Base-by-base conservation (phyloP, 2,797 vertebrate species). In the Petrocephalus sullivani region DNA sequence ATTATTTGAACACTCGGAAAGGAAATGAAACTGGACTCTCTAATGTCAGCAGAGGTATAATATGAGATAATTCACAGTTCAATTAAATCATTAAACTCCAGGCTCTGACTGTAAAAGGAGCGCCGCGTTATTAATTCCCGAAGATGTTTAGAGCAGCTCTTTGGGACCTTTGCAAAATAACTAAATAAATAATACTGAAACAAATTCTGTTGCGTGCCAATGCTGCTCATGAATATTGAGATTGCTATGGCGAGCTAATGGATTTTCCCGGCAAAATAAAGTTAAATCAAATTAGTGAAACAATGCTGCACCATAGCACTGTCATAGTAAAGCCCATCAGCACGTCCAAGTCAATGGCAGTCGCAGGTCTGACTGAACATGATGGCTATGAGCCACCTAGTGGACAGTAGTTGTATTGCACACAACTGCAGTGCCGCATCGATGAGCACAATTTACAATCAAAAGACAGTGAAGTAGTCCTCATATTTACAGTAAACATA, bases 361-460 rank as follows among this genome's bases (percentile, higher is more conserved):
- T 41, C 37, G 49, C 21, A 54, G 7, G 41, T 28, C 28, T 88
- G 61, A 71, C 9, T 0, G 9, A 16, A 54, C 37, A 51, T 60
- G 14, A 88, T 21, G 60, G 82, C 41, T 28, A 54, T 67, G 83
- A 57, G 84, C 88, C 88, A 88, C 83, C 88, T 88, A 71, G 83
- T 88, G 88, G 88, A n/a, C 61, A 75, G 33, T 28, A 88, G 58
- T 28, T n/a, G 19, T 86, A 86, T 51, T 75, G 61, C 60, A 88
- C 60, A 56, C 61, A 71, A 49, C 8, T 54, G n/a, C 8, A 71
- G 28, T 84, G 81, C 49, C 28, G 81, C 81, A 14, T 2, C 0
- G 21, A 28, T 37, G 1, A 21, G 21, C 5, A n/a, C 33, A 86
- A 33, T 8, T 56, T 61, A 9, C 21, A 61, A 61, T 23, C 21